phyloP scores from a whole-genome alignment of 1,140 invertebrate species.

The Sycophaga agraensis region DNA sequence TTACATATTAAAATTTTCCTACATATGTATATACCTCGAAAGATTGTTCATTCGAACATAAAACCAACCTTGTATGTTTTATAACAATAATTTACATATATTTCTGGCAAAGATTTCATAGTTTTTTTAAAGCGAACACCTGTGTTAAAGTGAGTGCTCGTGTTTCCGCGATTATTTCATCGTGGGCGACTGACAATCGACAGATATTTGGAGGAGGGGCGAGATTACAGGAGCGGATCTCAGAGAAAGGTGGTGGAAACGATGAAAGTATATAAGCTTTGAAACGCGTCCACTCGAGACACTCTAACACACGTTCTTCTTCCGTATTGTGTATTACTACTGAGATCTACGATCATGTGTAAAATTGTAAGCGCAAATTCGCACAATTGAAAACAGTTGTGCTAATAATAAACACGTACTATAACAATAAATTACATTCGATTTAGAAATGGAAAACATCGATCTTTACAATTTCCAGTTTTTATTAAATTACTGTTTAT shows the following conservation, averaged over 20 bases:
- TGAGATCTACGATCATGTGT: slow-evolving; percentile 37
- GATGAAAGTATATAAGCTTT: slow-evolving; percentile 51
- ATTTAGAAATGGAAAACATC: too few species aligned
- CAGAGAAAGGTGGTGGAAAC: slow-evolving; percentile 51
- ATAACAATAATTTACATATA: background rate
- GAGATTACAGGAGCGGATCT: slow-evolving; percentile 3
- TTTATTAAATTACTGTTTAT: too few species aligned
- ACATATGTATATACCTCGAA: too few species aligned
- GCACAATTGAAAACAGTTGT: background rate
- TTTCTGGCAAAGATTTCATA: background rate
- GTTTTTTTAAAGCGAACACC: background rate
- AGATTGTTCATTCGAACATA: too few species aligned
- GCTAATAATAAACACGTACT: too few species aligned
- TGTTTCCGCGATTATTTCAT: slow-evolving; percentile 1
- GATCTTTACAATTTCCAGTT: too few species aligned
- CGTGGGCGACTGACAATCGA: background rate
- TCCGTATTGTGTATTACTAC: slow-evolving; percentile 9
- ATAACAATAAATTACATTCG: too few species aligned
- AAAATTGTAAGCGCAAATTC: slow-evolving; percentile 41
- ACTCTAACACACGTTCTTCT: slow-evolving; percentile 27
- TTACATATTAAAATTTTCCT: too few species aligned
- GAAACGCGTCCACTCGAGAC: slow-evolving; percentile 34
- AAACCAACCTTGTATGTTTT: too few species aligned
- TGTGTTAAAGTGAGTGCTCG: background rate
- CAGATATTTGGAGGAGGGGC: slow-evolving; percentile 2